Conservation (phyloP, 2,113 vertebrate genomes). For the Eurystomus gularis region DNA sequence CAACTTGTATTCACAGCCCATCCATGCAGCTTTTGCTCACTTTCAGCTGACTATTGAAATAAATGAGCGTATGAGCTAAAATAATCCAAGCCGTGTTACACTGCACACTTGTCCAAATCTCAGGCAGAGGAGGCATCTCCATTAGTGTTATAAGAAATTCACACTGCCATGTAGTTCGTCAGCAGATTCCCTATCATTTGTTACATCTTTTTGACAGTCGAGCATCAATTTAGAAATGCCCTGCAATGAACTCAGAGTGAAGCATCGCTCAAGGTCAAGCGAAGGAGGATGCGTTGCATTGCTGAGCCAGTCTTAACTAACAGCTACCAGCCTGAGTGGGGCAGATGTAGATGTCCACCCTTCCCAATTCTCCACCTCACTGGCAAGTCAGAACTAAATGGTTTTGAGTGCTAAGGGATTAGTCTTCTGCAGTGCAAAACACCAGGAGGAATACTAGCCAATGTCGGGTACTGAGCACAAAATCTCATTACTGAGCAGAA, state of each 20-base stretch:
- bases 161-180: not conserved
- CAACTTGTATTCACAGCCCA: not conserved
- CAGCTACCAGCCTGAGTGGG: not conserved
- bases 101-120: constrained; percentile 1
- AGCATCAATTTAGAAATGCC: constrained; percentile 42
- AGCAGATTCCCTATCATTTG: constrained; percentile 37
- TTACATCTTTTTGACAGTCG: constrained; percentile 23
- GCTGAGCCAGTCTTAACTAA: not conserved
- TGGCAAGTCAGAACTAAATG: not conserved
- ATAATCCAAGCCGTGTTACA: not conserved
- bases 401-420: not conserved
- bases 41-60: constrained; percentile 32
- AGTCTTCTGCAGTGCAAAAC: not conserved
- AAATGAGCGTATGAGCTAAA: not conserved
- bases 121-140: not conserved
- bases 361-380: not conserved
- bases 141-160: not conserved
- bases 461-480: not conserved
- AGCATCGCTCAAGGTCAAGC: not conserved
- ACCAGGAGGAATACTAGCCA: not conserved
- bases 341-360: not conserved
- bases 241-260: not conserved
- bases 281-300: not conserved
- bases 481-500: not conserved
- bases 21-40: not conserved